Conservation (phyloP, 2,797 vertebrate species). For the Mormyrops boulengeri region DNA sequence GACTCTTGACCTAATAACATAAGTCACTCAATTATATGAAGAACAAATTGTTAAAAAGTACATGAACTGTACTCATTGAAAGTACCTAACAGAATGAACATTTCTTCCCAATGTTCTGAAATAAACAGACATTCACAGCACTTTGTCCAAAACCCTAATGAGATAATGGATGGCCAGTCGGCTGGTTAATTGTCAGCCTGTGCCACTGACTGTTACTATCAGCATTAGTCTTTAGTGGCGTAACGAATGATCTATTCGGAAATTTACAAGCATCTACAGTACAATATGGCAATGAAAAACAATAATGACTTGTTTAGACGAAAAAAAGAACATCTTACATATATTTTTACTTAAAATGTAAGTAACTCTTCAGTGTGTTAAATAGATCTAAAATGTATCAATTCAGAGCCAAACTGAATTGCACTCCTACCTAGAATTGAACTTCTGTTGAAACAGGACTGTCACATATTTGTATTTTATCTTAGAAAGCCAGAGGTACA, state of each 20-base stretch:
- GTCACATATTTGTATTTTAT: not conserved
- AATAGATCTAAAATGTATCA: not conserved
- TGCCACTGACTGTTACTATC: not conserved
- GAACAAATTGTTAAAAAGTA: not conserved
- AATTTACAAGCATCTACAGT: not conserved
- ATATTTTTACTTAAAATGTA: not conserved
- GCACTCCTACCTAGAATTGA: not conserved
- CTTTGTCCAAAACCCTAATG: not conserved
- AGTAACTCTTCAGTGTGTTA: not conserved
- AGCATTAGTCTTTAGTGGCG: not conserved
- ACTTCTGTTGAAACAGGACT: not conserved
- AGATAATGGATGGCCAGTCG: not conserved
- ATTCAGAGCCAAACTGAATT: not conserved
- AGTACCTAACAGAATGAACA: not conserved
- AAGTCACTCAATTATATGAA: not conserved
- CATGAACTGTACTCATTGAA: not conserved
- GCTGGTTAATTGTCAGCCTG: not conserved
- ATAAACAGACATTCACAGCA: not conserved
- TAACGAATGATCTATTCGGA: not conserved
- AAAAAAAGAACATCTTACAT: not conserved
- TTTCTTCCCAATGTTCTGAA: not conserved
- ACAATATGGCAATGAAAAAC: not conserved
- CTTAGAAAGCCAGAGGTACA: not conserved
- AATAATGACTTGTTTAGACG: not conserved
- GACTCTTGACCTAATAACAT: not conserved